Base-by-base conservation (phyloP, 2,888 invertebrate species). In the Anarsia innoxiella region DNA sequence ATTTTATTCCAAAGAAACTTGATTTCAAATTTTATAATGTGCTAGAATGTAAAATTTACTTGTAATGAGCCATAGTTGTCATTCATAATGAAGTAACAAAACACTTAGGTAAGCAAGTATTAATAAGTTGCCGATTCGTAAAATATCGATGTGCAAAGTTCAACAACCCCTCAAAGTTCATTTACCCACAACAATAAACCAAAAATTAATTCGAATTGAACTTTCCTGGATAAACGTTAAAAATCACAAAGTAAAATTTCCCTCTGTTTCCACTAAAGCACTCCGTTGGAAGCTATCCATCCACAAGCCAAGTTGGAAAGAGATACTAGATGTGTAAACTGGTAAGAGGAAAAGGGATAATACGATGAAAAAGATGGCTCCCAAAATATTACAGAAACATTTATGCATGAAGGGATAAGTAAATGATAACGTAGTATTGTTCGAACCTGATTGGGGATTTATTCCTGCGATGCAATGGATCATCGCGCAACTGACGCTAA, bases 321-420 rank as follows among this genome's bases (percentile, higher is more conserved):
- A 26, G 33, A 33, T 13, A 11, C n/a, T 14, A 23, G 11, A 14
- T 12, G 23, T 14, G 14, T 13, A 3, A 14, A 3, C 9, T 8
- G 32, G 23, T 12, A 32, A 32, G 9, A 12, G 26, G 6, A 26
- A 37, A 6, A 11, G 48, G 52, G 56, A 57, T 56, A 53, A 54
- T 56, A 54, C n/a, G 19, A 6, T 6, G 19, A 57, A 59, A 63
- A 72, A 66, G 66, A 70, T 60, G 57, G 69, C 68, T 68, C 62
- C 70, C 69, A 64, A 78, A 76, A 76, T 67, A 78, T 77, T 76
- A 77, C 66, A 70, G 68, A 78, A 77, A 78, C 77, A 78, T 78
- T 78, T 78, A 80, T 76, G 75, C 78, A 77, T 80, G 73, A 73
- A 71, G 68, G 77, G 73, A 78, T 78, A 71, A 76, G 76, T 74